Base-by-base conservation (phyloP, 2,113 vertebrate genomes). In the Xiphias gladius region DNA sequence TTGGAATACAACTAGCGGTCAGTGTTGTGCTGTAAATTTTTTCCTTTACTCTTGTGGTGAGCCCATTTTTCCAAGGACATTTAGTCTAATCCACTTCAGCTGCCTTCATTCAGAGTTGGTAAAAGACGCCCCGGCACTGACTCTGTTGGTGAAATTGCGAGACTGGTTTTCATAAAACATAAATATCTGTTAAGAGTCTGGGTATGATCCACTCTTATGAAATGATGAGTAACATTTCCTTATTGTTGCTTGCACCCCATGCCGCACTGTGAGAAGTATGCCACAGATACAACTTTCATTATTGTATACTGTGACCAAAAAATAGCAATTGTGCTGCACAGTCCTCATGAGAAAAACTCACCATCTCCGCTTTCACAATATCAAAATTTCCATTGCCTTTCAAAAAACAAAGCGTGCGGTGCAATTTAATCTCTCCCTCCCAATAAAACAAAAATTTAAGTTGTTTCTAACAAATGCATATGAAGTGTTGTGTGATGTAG, bases 161-260 rank as follows among this genome's bases (percentile, higher is more conserved):
- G 91, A 86, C 94, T 94, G 94, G 88, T 95, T 95, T 91, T 94
- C 90, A 95, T 95, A 95, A 95, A 89, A 90, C 87, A 91, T 86
- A 90, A 95, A 94, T 94, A 95, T 96, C 94, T 95, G 93, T 86
- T 93, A 92, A 93, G 90, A 94, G 90, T 93, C 92, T 90, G 85
- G 93, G 88, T 91, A 84, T 92, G 91, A 93, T 94, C 89, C 79
- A 85, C 82, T 57, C 91, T 93, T 87, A 92, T 91, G 85, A 91
- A 94, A 94, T 94, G 93, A 94, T 92, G 93, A 94, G 93, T 88
- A 94, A 93, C 91, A 93, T 94, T 95, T 95, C 93, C 93, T 94
- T 86, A 78, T 94, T 91, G 86, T 87, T 68, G 79, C 85, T 92
- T n/a, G 63, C 28, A 46, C 63, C 77, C 72, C 75, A 46, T 69